Evolutionary conservation across 1,140 invertebrate genomes (phyloP).

Genomic region (Conopomorpha cramerella): DNA sequence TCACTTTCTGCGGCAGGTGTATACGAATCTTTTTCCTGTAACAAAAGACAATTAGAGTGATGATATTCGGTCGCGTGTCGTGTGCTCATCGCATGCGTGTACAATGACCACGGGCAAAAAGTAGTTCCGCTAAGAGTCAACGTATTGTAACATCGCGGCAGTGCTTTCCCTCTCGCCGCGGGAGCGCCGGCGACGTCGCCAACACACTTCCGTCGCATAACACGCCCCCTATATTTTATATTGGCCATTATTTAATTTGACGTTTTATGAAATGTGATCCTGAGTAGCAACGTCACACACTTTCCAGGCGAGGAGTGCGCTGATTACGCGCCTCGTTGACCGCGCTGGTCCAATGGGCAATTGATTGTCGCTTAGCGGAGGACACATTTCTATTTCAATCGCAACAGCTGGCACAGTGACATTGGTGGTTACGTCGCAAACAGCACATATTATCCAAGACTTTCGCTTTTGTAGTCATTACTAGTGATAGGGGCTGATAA

Average conservation of each 20-base stretch:
- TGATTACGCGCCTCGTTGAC: conserved; percentile 16
- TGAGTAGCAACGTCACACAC: conserved; percentile 11
- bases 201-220: conserved; percentile 10
- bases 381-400: conserved; percentile 23
- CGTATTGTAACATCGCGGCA: conserved; percentile 27
- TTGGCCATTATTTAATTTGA: background rate
- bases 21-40: conserved; percentile 61
- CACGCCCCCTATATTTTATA: conserved; percentile 5
- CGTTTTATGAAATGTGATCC: background rate
- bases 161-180: conserved; percentile 29
- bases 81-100: conserved; percentile 29
- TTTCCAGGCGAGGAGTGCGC: conserved; percentile 21
- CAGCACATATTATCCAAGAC: no score
- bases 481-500: no score
- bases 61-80: conserved; percentile 9
- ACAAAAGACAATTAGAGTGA: conserved; percentile 33
- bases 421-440: conserved; percentile 10
- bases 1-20: conserved; percentile 60
- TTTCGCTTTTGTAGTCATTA: no score
- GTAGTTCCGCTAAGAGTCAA: conserved; percentile 40
- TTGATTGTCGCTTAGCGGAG: conserved; percentile 11
- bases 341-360: no score
- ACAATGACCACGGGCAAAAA: conserved; percentile 9
- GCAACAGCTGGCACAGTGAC: conserved; percentile 19
- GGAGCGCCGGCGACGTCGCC: conserved; percentile 10